These are phyloP conservation scores for Endotricha flammealis DNA, from an alignment of 2,888 invertebrate species.

Conservation along the genomic window DNA sequence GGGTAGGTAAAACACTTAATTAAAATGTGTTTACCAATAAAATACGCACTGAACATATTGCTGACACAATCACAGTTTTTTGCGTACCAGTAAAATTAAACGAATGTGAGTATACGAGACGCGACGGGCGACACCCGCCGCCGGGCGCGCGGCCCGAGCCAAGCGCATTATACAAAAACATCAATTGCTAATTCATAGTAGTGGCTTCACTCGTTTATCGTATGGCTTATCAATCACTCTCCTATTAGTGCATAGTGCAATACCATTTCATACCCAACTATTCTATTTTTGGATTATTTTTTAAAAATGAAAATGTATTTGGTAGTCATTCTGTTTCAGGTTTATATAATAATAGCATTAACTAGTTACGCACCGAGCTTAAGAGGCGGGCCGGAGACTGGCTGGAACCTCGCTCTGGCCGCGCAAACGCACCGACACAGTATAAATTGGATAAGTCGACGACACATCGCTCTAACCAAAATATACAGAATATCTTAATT, in stretches of 20 bases:
- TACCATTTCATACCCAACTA: constrained; percentile 44
- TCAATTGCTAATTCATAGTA: constrained; percentile 28
- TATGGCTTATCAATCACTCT: constrained; percentile 30
- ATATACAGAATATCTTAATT: constrained; percentile 49
- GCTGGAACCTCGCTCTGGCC: constrained; percentile 12
- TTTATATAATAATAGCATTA: constrained; percentile 24
- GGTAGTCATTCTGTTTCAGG: constrained; percentile 28
- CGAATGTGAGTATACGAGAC: neutral
- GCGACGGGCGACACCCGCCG: neutral
- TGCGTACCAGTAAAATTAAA: no score
- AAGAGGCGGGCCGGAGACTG: constrained; percentile 3
- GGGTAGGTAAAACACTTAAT: constrained; percentile 21
- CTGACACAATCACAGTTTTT: constrained; percentile 31
- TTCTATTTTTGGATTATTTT: constrained; percentile 37
- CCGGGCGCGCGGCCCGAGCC: constrained; percentile 4
- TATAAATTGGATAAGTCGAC: constrained; percentile 24
- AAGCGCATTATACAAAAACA: constrained; percentile 28
- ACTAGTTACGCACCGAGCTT: constrained; percentile 40
- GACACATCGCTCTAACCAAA: constrained; percentile 37
- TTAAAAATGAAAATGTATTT: constrained; percentile 39
- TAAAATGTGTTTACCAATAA: constrained; percentile 28
- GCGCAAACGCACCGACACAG: constrained; percentile 27
- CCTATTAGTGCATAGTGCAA: constrained; percentile 52
- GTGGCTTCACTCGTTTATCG: constrained; percentile 15
- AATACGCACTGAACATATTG: constrained; percentile 34